Percentiles rank a stretch among this genome's conserved stretches.
phyloP scores from a whole-genome alignment of 2,113 vertebrate genomes.

The Ceyx melanurus region DNA sequence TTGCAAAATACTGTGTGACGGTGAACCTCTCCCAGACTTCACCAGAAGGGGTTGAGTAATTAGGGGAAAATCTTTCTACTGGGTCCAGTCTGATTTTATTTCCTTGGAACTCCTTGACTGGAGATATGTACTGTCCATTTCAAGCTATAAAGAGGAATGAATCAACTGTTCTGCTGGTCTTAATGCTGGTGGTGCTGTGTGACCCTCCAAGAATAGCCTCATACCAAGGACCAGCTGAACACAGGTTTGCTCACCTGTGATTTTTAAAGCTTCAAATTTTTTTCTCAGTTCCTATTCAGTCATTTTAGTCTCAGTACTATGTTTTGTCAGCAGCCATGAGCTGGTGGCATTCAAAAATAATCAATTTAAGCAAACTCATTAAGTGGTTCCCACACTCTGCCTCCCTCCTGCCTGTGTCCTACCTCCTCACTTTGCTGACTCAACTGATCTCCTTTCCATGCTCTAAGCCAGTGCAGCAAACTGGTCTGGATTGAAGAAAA shows the following conservation, averaged over 20 bases:
- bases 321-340: background rate
- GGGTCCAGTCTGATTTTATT: background rate
- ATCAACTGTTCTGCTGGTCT: background rate
- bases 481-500: background rate
- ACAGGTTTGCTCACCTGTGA: background rate
- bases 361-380: background rate
- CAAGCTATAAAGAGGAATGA: background rate
- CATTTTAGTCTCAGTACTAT: background rate
- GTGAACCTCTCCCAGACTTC: background rate
- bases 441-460: rapidly evolving
- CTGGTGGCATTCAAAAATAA: background rate
- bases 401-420: background rate
- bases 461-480: background rate
- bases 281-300: background rate
- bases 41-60: background rate
- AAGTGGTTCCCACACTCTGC: background rate
- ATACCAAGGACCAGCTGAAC: background rate
- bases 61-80: background rate
- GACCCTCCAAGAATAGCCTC: background rate
- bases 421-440: conserved; percentile 16
- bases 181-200: background rate
- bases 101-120: background rate
- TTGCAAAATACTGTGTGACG: background rate
- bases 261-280: background rate
- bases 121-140: background rate